Percentiles rank a stretch among this genome's conserved stretches.
Evolutionary conservation across 2,113 vertebrate genomes (phyloP).

Genomic region (Pithys albifrons): DNA sequence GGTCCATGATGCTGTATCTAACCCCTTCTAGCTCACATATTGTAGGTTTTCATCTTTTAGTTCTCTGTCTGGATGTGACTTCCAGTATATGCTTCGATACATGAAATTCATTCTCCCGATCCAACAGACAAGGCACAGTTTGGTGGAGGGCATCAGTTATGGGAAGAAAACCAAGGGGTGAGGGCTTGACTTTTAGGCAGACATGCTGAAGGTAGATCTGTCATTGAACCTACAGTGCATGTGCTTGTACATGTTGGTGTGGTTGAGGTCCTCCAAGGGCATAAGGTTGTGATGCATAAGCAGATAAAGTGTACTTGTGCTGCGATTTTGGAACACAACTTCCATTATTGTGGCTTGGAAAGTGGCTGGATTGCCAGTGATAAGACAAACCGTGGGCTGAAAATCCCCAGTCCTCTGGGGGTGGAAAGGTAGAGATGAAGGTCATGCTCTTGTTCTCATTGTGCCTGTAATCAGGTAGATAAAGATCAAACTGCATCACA

Average conservation of each 20-base stretch:
- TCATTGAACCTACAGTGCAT: background rate
- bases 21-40: background rate
- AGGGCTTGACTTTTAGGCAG: background rate
- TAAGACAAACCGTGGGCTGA: background rate
- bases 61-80: background rate
- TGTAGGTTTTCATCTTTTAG: background rate
- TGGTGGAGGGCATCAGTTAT: background rate
- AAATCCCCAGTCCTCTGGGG: background rate
- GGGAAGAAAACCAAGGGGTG: background rate
- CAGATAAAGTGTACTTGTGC: background rate
- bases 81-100: accelerated
- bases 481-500: constrained; percentile 30
- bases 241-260: background rate
- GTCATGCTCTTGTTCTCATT: background rate
- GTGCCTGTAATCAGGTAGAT: constrained; percentile 7
- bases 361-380: background rate
- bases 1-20: background rate
- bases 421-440: background rate
- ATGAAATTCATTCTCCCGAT: background rate
- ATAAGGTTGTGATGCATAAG: background rate
- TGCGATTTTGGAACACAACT: background rate
- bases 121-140: background rate
- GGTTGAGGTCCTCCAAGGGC: background rate
- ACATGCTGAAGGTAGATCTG: background rate
- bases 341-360: background rate